Base-by-base conservation (phyloP, 2,888 invertebrate species). In the Eudemis profundana region DNA sequence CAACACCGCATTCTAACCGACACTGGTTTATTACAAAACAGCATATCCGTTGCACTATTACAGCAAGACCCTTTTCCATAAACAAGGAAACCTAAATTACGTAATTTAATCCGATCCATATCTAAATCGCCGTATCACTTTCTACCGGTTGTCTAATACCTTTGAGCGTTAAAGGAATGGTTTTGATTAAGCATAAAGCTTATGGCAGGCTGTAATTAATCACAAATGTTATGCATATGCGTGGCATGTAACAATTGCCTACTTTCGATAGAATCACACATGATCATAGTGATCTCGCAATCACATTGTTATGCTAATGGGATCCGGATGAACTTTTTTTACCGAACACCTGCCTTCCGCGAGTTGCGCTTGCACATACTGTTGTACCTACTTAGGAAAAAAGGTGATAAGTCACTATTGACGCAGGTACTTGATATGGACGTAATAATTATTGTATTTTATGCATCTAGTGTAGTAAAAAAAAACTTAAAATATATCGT, bases 281-380 rank as follows among this genome's bases (percentile, higher is more conserved):
- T 29, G 23, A 54, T 40, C 47, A 33, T 33, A 50, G 15, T 51
- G 50, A 51, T 60, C 36, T 59, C 29, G 60, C 60, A 65, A 65
- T 65, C 50, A 29, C 65, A 65, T 65, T 65, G 65, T 53, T 53
- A 65, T 53, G 65, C 27, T 64, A 64, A 64, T 51, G 17, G 19
- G 65, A 60, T 65, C 60, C 60, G 60, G 59, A 57, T 59, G 33
- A 27, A 15, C n/a, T 46, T 65, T 57, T 61, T 46, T 60, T 36
- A 38, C 44, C 4, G 51, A 38, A 29, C 65, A 59, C 59, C 46
- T 53, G 59, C 29, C 50, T 64, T 64, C 64, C 64, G 49, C 19
- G 15, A n/a, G 23, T 64, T 59, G 57, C 44, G 61, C 21, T 21
- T 21, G 57, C 12, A 23, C 19, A 44, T 23, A 40, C 12, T 51